A percentile compares a stretch with the other conserved stretches of the same genome.
These are phyloP conservation scores for Neodiprion fabricii DNA, from an alignment of 1,140 invertebrate species.

Conservation along the genomic window DNA sequence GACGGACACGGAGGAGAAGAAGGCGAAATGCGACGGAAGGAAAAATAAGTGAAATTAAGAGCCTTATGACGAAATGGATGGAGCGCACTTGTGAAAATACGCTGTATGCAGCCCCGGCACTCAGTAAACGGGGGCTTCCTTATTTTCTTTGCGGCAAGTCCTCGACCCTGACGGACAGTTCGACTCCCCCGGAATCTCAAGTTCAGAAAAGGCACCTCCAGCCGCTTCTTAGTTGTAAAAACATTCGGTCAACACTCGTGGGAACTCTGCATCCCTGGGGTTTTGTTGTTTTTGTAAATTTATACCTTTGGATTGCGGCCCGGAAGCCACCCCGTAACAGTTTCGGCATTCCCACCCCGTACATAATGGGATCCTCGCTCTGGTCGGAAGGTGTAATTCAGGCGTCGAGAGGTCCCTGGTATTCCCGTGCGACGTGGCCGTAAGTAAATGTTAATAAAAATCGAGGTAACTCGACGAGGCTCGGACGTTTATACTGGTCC, in stretches of 20 bases:
- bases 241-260: conserved; percentile 14
- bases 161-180: neutral
- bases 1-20: neutral
- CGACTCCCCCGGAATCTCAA: neutral
- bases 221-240: conserved; percentile 9
- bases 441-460: too few relatives aligned
- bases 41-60: neutral
- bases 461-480: too few relatives aligned
- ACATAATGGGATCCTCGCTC: too few relatives aligned
- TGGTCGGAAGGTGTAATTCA: too few relatives aligned
- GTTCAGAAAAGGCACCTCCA: neutral
- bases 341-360: too few relatives aligned
- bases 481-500: too few relatives aligned
- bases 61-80: neutral
- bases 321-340: neutral
- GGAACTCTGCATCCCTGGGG: neutral
- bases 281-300: conserved; percentile 13
- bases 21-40: neutral
- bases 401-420: too few relatives aligned
- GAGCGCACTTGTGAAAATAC: conserved; percentile 2
- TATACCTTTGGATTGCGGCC: conserved; percentile 8
- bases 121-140: neutral
- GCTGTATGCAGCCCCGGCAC: too few relatives aligned
- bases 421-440: too few relatives aligned
- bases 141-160: conserved; percentile 7